phyloP scores from a whole-genome alignment of 2,797 vertebrate genomes.

The Lycodopsis pacificus region DNA sequence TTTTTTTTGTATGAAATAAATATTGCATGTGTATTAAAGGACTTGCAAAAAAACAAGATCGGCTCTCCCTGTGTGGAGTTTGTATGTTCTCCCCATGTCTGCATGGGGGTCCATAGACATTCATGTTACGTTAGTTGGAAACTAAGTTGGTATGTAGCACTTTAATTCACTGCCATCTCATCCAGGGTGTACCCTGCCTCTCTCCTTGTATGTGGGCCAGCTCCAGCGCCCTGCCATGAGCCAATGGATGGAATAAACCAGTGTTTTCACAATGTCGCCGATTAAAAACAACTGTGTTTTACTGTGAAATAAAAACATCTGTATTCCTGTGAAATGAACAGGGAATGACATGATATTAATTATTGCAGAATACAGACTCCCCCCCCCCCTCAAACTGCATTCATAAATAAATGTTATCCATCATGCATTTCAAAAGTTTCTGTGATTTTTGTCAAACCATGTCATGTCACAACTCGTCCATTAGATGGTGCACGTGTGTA shows the following conservation, averaged over 20 bases:
- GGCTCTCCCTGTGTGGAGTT: neutral
- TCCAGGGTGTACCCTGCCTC: neutral
- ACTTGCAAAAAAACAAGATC: no score
- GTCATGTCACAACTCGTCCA: conserved; percentile 21
- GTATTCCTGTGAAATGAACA: neutral
- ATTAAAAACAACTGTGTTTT: neutral
- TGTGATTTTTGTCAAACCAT: neutral
- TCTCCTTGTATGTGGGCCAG: neutral
- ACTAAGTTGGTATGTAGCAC: neutral
- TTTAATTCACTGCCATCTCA: neutral
- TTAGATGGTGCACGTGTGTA: conserved; percentile 47
- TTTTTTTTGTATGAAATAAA: no score
- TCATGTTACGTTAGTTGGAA: neutral
- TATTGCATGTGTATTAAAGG: neutral
- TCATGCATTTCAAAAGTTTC: neutral
- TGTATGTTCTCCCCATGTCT: neutral
- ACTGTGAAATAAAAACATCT: conserved; percentile 17
- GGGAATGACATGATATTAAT: neutral
- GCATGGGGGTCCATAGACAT: neutral
- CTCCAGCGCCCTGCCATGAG: neutral
- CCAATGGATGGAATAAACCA: neutral
- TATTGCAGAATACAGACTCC: neutral
- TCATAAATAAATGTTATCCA: conserved; percentile 13
- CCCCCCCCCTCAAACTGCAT: neutral
- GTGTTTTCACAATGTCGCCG: conserved; percentile 4